These are phyloP conservation scores for Trachelus troglodyta DNA, from an alignment of 2,888 invertebrate species.

Conservation along the genomic window DNA sequence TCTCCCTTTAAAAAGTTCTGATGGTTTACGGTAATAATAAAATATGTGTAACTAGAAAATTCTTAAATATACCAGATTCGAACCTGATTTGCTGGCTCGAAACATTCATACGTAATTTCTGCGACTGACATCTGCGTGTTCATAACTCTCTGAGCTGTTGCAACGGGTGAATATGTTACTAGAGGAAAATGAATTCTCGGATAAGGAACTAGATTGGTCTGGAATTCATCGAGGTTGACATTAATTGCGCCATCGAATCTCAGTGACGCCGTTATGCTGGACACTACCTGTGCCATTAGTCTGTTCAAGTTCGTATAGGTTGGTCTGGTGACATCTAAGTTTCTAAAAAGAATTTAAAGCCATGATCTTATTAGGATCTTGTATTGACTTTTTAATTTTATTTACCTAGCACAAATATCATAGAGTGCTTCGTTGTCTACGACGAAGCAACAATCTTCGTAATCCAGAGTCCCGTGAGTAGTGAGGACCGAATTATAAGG, in stretches of 20 bases:
- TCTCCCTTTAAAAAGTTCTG: no score
- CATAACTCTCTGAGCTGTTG: conserved; percentile 73
- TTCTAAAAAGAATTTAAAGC: conserved; percentile 59
- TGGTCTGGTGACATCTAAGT: conserved; percentile 80
- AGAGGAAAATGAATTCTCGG: conserved; percentile 90
- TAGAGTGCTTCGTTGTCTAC: conserved; percentile 83
- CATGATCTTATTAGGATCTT: background rate
- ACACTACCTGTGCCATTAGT: conserved; percentile 79
- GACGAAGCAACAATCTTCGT: conserved; percentile 77
- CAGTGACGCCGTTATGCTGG: conserved; percentile 77
- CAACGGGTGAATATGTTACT: conserved; percentile 79
- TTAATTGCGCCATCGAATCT: conserved; percentile 77
- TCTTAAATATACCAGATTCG: background rate
- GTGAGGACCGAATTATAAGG: conserved; percentile 81
- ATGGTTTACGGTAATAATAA: background rate
- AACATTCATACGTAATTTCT: conserved; percentile 83
- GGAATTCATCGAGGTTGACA: conserved; percentile 79
- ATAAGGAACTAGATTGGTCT: conserved; percentile 86
- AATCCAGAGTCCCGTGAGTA: conserved; percentile 77
- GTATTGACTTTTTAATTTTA: background rate
- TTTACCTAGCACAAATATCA: conserved; percentile 74
- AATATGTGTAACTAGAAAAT: background rate
- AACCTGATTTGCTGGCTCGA: conserved; percentile 77
- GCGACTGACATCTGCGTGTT: conserved; percentile 75
- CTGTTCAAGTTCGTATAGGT: conserved; percentile 90